Evolutionary conservation across 2,797 vertebrate genomes (phyloP), one percentile per base, ranked within the genome.

Genomic region (Enteromius mattozi): DNA sequence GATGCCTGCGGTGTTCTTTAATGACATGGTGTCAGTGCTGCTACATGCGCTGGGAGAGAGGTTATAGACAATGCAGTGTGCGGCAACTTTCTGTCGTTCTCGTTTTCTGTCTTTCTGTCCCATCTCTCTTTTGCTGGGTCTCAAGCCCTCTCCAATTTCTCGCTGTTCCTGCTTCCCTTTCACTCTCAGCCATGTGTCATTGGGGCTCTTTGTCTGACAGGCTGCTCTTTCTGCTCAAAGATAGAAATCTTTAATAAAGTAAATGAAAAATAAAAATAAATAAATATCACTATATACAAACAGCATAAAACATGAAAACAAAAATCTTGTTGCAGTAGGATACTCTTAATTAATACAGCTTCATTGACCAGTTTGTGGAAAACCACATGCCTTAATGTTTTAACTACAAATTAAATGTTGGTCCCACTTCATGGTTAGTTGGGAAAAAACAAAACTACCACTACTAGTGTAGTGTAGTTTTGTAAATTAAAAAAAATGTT

Each of bases 1-100:
- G 76, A 84, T 72, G 83, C 83, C 83, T 79, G 56, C 33, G 61
- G 81, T 37, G 72, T 65, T 82, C 80, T 88, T 78, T 75, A 85
- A 87, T 81, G 54, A 54, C 69, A 85, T 69, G 51, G 72, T 74
- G 71, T 85, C 78, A 70, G 65, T 59, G 76, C 51, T 79, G 51
- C 45, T 86, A 83, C 79, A 72, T 79, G 74, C 6, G 68, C 83
- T 45, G 2, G 82, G 72, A 86, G 78, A 80, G 42, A 74, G 69
- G 85, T 82, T 27, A 27, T 82, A 86, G 80, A 72, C 76, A 82
- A 79, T 79, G 75, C 69, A 72, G 56, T 42, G 54, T 59, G 33
- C 56, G 30, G 27, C 68, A 83, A 68, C 59, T 80, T 47, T 83
- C 81, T 76, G 51, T 69, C 65, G 17, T 24, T 83, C 76, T 56